These are phyloP conservation scores for Onychostoma macrolepis DNA, from an alignment of 2,113 vertebrate genomes.

Conservation along the genomic window DNA sequence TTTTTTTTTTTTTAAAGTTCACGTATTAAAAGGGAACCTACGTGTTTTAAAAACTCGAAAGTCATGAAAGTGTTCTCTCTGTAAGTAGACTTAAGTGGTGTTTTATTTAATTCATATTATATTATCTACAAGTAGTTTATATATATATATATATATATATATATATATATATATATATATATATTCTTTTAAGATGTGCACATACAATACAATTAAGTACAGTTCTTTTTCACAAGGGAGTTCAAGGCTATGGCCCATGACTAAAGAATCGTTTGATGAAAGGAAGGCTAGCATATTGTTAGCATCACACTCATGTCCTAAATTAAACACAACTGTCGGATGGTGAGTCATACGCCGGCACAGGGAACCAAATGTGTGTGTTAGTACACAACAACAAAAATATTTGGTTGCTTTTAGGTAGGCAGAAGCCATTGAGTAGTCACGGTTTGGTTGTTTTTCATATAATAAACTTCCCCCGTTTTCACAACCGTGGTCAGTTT, in stretches of 20 bases:
- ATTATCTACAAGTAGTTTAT: not conserved
- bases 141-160: no score
- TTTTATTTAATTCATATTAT: not conserved
- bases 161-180: no score
- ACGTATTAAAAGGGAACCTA: not conserved
- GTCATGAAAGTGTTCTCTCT: not conserved
- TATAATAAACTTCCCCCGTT: not conserved
- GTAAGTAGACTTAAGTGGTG: not conserved
- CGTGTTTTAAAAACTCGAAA: not conserved
- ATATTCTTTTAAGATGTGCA: not conserved
- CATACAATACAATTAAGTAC: not conserved
- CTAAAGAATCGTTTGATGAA: slow-evolving; percentile 25
- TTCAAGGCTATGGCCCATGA: not conserved
- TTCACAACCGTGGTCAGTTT: not conserved
- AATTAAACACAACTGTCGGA: slow-evolving; percentile 22
- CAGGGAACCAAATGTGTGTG: not conserved
- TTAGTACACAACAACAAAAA: slow-evolving; percentile 1
- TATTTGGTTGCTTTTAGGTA: not conserved
- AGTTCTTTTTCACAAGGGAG: not conserved
- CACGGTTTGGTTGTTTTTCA: not conserved
- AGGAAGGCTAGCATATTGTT: slow-evolving; percentile 36
- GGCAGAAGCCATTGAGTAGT: not conserved
- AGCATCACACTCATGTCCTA: slow-evolving; percentile 5
- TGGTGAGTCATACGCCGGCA: not conserved
- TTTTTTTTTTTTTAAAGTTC: no score